A percentile compares a stretch with the other conserved stretches of the same genome.
Conservation (phyloP, 1,140 invertebrate genomes). For the Rhagoletis pomonella region DNA sequence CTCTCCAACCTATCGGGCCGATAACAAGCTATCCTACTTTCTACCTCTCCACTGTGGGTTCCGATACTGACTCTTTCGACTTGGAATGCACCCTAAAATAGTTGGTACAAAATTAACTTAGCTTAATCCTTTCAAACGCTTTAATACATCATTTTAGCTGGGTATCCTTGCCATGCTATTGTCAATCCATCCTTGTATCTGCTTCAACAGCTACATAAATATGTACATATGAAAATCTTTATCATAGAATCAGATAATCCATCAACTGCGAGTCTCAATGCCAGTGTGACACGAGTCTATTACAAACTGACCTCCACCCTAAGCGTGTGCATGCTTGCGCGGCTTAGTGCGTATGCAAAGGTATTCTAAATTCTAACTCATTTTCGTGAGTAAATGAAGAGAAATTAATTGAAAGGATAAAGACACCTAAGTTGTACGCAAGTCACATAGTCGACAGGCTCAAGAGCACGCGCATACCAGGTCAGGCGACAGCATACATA, state of each 20-base stretch:
- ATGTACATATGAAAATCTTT: not conserved
- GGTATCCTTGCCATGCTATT: not conserved
- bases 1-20: too few species aligned
- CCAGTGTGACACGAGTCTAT: not conserved
- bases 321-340: not conserved
- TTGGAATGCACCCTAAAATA: not conserved
- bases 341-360: not conserved
- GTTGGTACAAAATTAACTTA: not conserved
- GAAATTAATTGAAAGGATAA: constrained; percentile 40
- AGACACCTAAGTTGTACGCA: not conserved
- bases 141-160: not conserved
- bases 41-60: too few species aligned
- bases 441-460: constrained; percentile 16
- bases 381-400: constrained; percentile 25
- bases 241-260: not conserved
- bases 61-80: too few species aligned
- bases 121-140: not conserved
- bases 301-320: not conserved
- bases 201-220: not conserved
- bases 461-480: not conserved
- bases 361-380: not conserved
- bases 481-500: not conserved
- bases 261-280: constrained; percentile 10
- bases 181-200: not conserved
- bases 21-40: too few species aligned